Conservation (phyloP, 1,140 invertebrate genomes). For the Magallana ariakensis region DNA sequence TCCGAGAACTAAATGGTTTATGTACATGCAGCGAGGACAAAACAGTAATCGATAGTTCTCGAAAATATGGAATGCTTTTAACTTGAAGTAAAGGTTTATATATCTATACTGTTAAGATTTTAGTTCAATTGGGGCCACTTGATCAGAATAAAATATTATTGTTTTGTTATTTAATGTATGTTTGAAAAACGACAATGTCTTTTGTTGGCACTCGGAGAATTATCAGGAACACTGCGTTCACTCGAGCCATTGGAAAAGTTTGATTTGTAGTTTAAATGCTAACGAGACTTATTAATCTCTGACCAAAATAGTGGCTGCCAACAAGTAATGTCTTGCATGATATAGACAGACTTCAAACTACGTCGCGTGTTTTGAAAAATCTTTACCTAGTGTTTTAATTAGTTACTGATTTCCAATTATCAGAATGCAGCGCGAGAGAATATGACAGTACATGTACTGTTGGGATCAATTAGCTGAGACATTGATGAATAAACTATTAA, state of each 20-base stretch:
- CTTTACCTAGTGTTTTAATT: not conserved
- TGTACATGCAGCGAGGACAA: no score
- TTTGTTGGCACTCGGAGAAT: not conserved
- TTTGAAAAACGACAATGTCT: not conserved
- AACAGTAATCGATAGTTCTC: no score
- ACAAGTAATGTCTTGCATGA: slow-evolving; percentile 13
- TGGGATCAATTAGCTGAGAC: not conserved
- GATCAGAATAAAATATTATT: no score
- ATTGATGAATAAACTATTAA: not conserved
- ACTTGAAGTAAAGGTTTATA: no score
- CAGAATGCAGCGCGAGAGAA: not conserved
- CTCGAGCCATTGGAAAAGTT: not conserved
- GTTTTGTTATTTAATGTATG: not conserved
- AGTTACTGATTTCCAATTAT: not conserved
- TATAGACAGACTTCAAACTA: slow-evolving; percentile 9
- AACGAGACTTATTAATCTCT: slow-evolving; percentile 1
- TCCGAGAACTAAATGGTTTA: no score
- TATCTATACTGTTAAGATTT: no score
- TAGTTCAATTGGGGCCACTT: no score
- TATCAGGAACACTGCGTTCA: not conserved
- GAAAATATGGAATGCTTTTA: no score
- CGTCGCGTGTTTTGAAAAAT: slow-evolving; percentile 1
- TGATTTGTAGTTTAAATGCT: slow-evolving; percentile 2
- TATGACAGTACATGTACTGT: not conserved
- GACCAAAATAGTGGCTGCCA: not conserved